These are phyloP conservation scores for Oryctes rhinoceros DNA, from an alignment of 1,140 invertebrate species.

Conservation along the genomic window DNA sequence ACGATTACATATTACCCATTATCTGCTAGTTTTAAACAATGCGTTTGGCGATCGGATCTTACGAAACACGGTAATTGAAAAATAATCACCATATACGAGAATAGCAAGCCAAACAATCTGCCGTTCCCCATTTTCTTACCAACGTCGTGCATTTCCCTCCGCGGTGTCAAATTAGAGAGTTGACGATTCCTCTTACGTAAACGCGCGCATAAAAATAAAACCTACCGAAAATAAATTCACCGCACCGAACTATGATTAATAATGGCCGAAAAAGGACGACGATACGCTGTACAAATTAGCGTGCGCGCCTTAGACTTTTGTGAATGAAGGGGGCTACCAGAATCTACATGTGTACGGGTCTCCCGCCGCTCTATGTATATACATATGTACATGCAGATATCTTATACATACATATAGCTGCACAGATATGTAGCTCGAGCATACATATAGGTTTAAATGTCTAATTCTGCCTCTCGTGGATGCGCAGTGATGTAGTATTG, in stretches of 20 bases:
- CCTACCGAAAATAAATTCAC: background rate
- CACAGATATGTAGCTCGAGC: background rate
- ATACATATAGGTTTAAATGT: background rate
- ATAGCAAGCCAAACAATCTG: no score
- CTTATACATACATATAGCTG: background rate
- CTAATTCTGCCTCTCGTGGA: constrained; percentile 27
- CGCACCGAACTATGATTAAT: constrained; percentile 1
- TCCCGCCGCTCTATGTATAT: background rate
- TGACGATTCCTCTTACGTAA: background rate
- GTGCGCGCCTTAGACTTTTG: background rate
- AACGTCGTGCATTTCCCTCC: no score
- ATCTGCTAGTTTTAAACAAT: no score
- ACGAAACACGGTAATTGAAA: no score
- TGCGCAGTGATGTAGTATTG: constrained; percentile 41
- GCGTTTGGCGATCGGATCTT: no score
- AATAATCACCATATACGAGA: no score
- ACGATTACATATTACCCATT: no score
- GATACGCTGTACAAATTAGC: background rate
- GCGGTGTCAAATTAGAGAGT: no score
- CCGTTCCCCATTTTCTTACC: no score
- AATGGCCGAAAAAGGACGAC: background rate
- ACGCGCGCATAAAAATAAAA: background rate
- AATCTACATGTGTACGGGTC: background rate
- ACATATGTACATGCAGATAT: background rate
- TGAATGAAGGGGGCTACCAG: background rate